A percentile compares a stretch with the other conserved stretches of the same genome.
phyloP scores from a whole-genome alignment of 1,140 invertebrate genomes.

The Chionoecetes opilio region DNA sequence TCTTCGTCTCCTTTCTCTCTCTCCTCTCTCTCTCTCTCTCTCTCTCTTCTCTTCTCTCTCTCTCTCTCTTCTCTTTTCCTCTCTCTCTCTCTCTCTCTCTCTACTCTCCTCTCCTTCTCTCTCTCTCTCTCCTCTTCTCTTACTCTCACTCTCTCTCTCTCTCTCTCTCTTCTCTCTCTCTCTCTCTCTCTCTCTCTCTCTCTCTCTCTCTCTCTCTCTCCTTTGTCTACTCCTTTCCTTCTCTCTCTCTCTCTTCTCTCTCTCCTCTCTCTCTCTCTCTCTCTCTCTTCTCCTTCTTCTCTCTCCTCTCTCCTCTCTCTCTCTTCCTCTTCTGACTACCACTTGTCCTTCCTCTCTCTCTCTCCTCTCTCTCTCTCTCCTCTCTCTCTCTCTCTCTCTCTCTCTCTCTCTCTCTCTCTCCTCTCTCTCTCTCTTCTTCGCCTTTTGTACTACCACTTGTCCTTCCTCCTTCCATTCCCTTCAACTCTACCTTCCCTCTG shows the following conservation, averaged over 20 bases:
- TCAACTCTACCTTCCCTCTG: background rate
- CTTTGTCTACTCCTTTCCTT: background rate
- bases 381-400: constrained; percentile 54
- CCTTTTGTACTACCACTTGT: background rate
- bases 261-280: too few species aligned
- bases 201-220: constrained; percentile 45
- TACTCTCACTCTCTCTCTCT: background rate
- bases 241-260: too few species aligned
- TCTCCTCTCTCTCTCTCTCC: background rate
- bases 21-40: background rate
- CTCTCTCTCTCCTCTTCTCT: background rate
- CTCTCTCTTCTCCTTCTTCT: background rate
- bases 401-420: background rate
- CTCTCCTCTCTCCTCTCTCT: background rate
- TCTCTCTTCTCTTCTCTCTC: background rate
- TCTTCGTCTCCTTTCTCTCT: too few species aligned
- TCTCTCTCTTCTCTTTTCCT: background rate
- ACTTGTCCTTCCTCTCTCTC: background rate
- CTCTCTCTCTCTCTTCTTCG: too few species aligned
- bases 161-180: background rate
- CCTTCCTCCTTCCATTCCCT: background rate
- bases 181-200: background rate
- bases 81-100: background rate
- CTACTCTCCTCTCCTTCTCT: background rate
- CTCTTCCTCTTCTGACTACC: background rate